phyloP scores from a whole-genome alignment of 2,888 invertebrate genomes.

The Spisula solida region DNA sequence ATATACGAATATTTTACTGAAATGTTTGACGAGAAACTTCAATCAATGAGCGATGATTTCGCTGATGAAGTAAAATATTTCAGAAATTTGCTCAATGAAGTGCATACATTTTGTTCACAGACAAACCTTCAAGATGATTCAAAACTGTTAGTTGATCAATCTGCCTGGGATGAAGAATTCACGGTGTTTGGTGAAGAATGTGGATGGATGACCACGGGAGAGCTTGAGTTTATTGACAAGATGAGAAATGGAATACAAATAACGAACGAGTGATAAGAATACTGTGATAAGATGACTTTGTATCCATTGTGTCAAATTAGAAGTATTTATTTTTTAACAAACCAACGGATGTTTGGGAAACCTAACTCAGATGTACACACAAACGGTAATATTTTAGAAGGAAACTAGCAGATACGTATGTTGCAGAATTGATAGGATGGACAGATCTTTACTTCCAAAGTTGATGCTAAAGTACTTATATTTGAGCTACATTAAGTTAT shows the following conservation, averaged over 20 bases:
- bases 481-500: too few relatives aligned
- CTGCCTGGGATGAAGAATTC: constrained; percentile 49
- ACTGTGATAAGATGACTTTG: too few relatives aligned
- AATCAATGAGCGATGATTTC: constrained; percentile 14
- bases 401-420: too few relatives aligned
- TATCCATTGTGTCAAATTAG: too few relatives aligned
- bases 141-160: constrained; percentile 14
- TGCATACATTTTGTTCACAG: constrained; percentile 34
- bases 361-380: too few relatives aligned
- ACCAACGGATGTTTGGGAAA: too few relatives aligned
- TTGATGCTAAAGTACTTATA: too few relatives aligned
- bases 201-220: constrained; percentile 48
- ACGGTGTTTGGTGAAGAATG: constrained; percentile 46
- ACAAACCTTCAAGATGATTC: not conserved
- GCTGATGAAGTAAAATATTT: constrained; percentile 32
- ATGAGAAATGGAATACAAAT: not conserved
- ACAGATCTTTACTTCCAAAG: too few relatives aligned
- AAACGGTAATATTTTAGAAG: too few relatives aligned
- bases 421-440: too few relatives aligned
- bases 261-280: too few relatives aligned
- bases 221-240: constrained; percentile 41
- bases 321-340: too few relatives aligned
- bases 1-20: constrained; percentile 52
- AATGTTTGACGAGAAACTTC: constrained; percentile 42
- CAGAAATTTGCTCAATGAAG: constrained; percentile 15